Conservation (phyloP, 2,113 vertebrate genomes). For the Pseudorhombus dupliciocellatus region DNA sequence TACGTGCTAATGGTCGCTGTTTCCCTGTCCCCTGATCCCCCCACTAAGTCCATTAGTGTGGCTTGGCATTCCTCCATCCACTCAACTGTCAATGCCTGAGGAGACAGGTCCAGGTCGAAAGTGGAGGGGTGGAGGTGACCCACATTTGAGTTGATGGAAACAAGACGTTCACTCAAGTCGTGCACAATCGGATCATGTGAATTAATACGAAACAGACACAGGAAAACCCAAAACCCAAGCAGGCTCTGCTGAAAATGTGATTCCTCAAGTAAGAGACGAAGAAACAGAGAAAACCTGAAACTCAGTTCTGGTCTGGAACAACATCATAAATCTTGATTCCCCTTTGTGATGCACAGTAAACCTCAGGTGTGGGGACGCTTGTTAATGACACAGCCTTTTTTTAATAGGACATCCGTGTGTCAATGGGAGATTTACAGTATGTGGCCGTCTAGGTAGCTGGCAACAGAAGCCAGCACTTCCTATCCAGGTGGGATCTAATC, state of each 20-base stretch:
- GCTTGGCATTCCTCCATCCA: constrained; percentile 50
- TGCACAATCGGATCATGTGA: not conserved
- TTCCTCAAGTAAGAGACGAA: constrained; percentile 8
- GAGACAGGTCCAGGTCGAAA: constrained; percentile 53
- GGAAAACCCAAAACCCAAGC: not conserved
- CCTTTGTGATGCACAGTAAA: constrained; percentile 28
- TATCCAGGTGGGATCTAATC: constrained; percentile 80
- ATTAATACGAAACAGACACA: constrained; percentile 41
- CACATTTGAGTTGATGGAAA: constrained; percentile 49
- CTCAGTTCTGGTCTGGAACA: constrained; percentile 26
- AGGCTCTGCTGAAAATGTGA: constrained; percentile 8
- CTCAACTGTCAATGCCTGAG: constrained; percentile 41
- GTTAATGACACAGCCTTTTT: constrained; percentile 64
- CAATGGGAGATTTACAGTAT: constrained; percentile 71
- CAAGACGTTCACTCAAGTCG: constrained; percentile 25
- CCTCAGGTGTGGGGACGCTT: constrained; percentile 55
- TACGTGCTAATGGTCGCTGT: constrained; percentile 70
- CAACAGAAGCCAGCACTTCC: constrained; percentile 68
- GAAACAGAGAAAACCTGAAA: constrained; percentile 25
- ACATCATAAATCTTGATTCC: constrained; percentile 33
- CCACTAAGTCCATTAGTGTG: constrained; percentile 70
- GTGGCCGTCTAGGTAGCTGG: constrained; percentile 66
- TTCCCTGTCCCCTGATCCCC: constrained; percentile 68
- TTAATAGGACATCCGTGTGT: constrained; percentile 64
- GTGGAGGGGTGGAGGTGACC: constrained; percentile 56